Evolutionary conservation across 2,888 invertebrate species (phyloP), one percentile per base, ranked within the genome.

Genomic region (Stenodema calcarata): DNA sequence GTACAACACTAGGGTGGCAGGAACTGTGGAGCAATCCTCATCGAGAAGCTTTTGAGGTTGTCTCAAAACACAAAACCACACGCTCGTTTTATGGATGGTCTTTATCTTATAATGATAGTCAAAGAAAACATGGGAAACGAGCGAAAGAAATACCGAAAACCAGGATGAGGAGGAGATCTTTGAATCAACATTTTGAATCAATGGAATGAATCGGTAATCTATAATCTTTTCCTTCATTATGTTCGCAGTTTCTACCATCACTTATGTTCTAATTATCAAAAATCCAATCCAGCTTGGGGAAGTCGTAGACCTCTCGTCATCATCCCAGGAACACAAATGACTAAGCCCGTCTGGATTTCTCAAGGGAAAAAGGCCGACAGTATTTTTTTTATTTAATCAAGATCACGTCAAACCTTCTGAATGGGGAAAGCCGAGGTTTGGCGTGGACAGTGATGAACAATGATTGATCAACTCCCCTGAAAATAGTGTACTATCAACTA

Each of bases 381-480:
- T 30, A 41, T 69, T 82, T 82, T n/a, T n/a, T 82, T 69, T 82
- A 82, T 62, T 82, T 69, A 62, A 69, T 82, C 82, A 69, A 82
- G 82, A 82, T 82, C 82, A 82, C 82, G 69, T 82, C 82, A 69
- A 70, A 69, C 35, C 47, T 69, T 35, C 69, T 23, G 80, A 80
- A 80, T 35, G 54, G 30, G 70, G 69, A 82, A 82, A 50, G 47
- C 30, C 69, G 35, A 62, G 73, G 41, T 73, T 73, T 73, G 7
- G 73, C 35, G 73, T 16, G 69, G 82, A 82, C 70, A 69, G 54
- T 82, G 82, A 82, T 82, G 82, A 69, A 82, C 69, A 82, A 82
- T 82, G 82, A 82, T 82, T 82, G 82, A 82, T 82, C 41, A 16
- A 18, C 27, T 50, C 28, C 80, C 47, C 30, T n/a, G 30, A 54